Conservation (phyloP, 2,113 vertebrate genomes). For the Ammodytes marinus region DNA sequence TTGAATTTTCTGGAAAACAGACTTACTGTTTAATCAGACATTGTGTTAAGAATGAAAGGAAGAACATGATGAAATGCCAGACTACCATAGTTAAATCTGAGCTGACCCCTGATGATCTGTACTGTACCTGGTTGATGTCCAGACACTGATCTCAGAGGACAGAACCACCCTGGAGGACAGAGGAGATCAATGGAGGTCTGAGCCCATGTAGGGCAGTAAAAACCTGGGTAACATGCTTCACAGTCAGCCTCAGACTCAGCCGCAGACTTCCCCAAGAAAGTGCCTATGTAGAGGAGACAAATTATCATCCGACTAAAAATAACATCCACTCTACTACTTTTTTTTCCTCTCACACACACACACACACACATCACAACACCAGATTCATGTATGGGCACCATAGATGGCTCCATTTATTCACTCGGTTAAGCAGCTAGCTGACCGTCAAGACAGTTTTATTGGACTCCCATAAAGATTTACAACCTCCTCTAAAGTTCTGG, state of each 20-base stretch:
- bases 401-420: conserved; percentile 30
- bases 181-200: conserved; percentile 82
- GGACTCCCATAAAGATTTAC: conserved; percentile 65
- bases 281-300: conserved; percentile 81
- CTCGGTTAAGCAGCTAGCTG: conserved; percentile 47
- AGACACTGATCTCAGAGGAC: conserved; percentile 86
- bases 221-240: conserved; percentile 86
- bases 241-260: conserved; percentile 84
- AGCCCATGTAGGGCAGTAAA: conserved; percentile 88
- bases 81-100: conserved; percentile 10
- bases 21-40: conserved; percentile 4
- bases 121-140: conserved; percentile 85
- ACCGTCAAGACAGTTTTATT: conserved; percentile 59
- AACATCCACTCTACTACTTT: not conserved
- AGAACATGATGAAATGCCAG: conserved; percentile 26
- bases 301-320: conserved; percentile 29
- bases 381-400: not conserved
- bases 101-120: conserved; percentile 42
- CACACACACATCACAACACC: conserved; percentile 28
- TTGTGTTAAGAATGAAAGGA: not conserved
- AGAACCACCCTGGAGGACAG: conserved; percentile 91
- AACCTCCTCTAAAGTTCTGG: conserved; percentile 34
- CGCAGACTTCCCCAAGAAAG: conserved; percentile 81
- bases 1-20: not conserved
- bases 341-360: not conserved